Evolutionary conservation across 2,888 invertebrate species (phyloP).

Genomic region (Yponomeuta sedellus): DNA sequence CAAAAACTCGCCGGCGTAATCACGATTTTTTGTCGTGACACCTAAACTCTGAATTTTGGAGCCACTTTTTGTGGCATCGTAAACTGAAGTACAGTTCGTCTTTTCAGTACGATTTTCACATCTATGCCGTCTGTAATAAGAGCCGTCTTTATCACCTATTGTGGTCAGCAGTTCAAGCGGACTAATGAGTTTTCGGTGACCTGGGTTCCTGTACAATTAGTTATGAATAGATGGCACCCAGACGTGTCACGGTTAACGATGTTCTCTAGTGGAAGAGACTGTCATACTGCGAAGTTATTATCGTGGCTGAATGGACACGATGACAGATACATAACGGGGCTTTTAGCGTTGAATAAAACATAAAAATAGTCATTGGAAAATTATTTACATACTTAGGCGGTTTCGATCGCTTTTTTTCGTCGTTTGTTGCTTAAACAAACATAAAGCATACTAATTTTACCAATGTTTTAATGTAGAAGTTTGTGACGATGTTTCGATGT

Average conservation of each 20-base stretch:
- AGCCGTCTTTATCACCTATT: not conserved
- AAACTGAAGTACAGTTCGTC: not conserved
- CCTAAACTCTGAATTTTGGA: constrained; percentile 32
- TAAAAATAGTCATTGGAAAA: too few relatives aligned
- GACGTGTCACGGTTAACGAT: not conserved
- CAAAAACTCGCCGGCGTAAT: constrained; percentile 42
- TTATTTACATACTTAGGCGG: too few relatives aligned
- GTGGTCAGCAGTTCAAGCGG: not conserved
- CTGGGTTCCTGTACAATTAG: too few relatives aligned
- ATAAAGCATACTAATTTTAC: too few relatives aligned
- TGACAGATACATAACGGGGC: constrained; percentile 2
- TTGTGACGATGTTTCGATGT: too few relatives aligned
- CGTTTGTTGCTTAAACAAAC: too few relatives aligned
- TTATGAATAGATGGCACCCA: not conserved
- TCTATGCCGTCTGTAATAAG: not conserved
- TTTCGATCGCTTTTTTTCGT: too few relatives aligned
- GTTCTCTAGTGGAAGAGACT: not conserved
- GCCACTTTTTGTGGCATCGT: not conserved
- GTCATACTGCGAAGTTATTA: constrained; percentile 3
- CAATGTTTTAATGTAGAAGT: too few relatives aligned
- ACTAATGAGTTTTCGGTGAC: not conserved
- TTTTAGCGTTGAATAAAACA: too few relatives aligned
- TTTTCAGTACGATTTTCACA: not conserved
- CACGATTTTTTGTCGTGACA: constrained; percentile 58
- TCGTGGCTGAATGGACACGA: not conserved